phyloP scores from a whole-genome alignment of 92 coral and sea anemone genomes.

The Parazoanthus swiftii region DNA sequence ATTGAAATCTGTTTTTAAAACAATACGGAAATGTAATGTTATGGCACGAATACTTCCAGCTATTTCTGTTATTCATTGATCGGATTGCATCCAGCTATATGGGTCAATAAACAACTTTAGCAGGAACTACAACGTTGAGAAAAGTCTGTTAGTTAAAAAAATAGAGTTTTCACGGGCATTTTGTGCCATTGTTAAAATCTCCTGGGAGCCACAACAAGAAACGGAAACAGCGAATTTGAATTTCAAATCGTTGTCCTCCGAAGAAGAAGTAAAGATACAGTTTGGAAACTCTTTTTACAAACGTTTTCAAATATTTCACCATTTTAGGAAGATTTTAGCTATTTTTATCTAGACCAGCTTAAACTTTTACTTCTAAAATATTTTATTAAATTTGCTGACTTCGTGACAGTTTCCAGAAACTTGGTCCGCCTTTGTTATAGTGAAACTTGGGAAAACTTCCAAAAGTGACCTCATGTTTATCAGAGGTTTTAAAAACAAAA shows the following conservation, averaged over 20 bases:
- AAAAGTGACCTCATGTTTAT: not conserved
- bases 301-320: no score
- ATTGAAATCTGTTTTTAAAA: not conserved
- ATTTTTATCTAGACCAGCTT: no score
- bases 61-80: not conserved
- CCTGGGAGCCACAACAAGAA: no score
- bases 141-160: not conserved
- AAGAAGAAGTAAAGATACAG: no score
- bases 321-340: no score
- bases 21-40: not conserved
- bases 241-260: no score
- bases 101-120: not conserved
- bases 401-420: not conserved
- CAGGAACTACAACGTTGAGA: not conserved
- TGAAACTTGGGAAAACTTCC: no score
- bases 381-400: not conserved
- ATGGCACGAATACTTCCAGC: not conserved
- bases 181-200: no score
- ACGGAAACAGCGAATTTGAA: no score
- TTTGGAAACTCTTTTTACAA: no score
- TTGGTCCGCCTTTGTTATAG: not conserved
- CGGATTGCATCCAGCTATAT: not conserved
- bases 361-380: not conserved
- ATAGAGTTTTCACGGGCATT: no score
- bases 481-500: not conserved